phyloP scores from a whole-genome alignment of 2,888 invertebrate species.

The Linnaemya vulpina region DNA sequence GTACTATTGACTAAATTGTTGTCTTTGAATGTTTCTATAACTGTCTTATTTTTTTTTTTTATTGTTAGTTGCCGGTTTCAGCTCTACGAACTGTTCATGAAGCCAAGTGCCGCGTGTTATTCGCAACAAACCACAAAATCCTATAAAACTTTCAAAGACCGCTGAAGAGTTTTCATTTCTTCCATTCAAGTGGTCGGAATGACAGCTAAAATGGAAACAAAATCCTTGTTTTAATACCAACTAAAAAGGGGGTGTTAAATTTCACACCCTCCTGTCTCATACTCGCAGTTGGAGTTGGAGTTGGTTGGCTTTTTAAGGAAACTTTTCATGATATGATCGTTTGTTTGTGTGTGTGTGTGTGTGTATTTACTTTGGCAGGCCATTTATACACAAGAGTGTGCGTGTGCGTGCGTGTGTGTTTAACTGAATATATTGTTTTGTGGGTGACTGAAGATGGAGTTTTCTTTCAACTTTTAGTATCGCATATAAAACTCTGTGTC shows the following conservation, averaged over 20 bases:
- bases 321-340: conserved; percentile 12
- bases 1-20: no score
- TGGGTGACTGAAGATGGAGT: conserved; percentile 63
- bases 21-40: neutral
- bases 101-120: conserved; percentile 26
- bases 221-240: conserved; percentile 78
- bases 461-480: conserved; percentile 63
- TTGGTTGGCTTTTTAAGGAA: conserved; percentile 52
- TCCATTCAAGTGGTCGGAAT: conserved; percentile 48
- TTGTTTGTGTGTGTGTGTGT: conserved; percentile 18
- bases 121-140: conserved; percentile 58
- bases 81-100: conserved; percentile 6
- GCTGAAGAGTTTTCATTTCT: conserved; percentile 22
- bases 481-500: conserved; percentile 43
- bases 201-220: conserved; percentile 44
- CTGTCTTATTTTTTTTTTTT: conserved; percentile 33
- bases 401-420: neutral
- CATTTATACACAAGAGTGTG: neutral
- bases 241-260: conserved; percentile 78
- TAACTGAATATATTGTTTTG: conserved; percentile 50
- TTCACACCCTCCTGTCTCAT: conserved; percentile 78
- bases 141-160: conserved; percentile 50
- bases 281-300: conserved; percentile 36
- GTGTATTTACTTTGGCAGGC: conserved; percentile 41
- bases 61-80: conserved; percentile 6